phyloP scores from a whole-genome alignment of 1,140 invertebrate genomes.

The Heliconius himera region DNA sequence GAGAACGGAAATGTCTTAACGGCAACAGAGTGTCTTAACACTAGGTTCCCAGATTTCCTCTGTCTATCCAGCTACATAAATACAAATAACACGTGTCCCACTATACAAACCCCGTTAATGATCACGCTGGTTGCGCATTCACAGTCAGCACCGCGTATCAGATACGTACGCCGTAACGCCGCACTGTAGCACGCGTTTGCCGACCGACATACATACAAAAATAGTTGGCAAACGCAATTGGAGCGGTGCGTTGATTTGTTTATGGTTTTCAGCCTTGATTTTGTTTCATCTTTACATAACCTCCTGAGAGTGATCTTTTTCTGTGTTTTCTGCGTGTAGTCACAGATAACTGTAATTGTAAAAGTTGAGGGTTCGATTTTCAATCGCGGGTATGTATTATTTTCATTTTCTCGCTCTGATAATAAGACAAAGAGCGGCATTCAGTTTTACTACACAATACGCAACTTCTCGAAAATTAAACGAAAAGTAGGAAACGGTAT shows the following conservation, averaged over 20 bases:
- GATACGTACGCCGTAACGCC: neutral
- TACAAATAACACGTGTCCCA: neutral
- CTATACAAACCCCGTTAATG: neutral
- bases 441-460: too few species aligned
- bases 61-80: too few species aligned
- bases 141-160: neutral
- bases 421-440: too few species aligned
- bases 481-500: too few species aligned
- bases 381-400: too few species aligned
- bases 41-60: too few species aligned
- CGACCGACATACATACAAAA: neutral
- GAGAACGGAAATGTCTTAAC: too few species aligned
- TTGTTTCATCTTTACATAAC: neutral
- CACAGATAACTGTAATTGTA: too few species aligned
- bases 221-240: constrained; percentile 1
- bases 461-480: too few species aligned
- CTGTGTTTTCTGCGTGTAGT: neutral
- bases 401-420: too few species aligned
- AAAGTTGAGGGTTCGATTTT: too few species aligned
- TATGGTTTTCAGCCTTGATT: neutral
- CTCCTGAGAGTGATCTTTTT: neutral
- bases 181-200: neutral
- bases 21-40: too few species aligned
- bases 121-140: neutral
- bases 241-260: neutral